Conservation (phyloP, 1,140 invertebrate species). For the Parapsyche elsis region DNA sequence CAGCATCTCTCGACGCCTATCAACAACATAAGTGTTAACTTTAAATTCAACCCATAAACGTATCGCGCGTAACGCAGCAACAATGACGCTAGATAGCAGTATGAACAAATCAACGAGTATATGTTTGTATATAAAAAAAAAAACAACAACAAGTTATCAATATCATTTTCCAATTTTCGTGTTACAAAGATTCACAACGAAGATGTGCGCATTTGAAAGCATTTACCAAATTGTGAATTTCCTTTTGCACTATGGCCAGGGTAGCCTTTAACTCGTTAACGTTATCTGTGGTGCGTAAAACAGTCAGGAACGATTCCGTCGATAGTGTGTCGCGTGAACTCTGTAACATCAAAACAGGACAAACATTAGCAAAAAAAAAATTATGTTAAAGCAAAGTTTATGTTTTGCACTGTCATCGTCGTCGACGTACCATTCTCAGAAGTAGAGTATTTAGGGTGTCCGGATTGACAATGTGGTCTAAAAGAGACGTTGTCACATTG, state of each 20-base stretch:
- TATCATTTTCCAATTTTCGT: no score
- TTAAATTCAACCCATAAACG: conserved; percentile 39
- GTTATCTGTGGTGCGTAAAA: conserved; percentile 81
- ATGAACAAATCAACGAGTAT: no score
- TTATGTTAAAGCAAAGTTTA: background rate
- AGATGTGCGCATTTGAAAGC: background rate
- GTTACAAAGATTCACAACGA: no score
- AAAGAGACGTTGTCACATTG: conserved; percentile 81
- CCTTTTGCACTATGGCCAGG: conserved; percentile 80
- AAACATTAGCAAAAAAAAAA: background rate
- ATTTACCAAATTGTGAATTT: conserved; percentile 80
- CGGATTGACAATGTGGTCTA: conserved; percentile 88
- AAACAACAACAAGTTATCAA: no score
- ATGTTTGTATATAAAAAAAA: no score
- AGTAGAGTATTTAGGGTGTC: conserved; percentile 95
- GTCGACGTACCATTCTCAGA: conserved; percentile 83
- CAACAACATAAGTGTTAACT: conserved; percentile 50
- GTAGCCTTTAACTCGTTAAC: conserved; percentile 85
- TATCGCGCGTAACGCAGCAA: background rate
- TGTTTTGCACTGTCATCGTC: conserved; percentile 54
- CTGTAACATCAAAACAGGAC: conserved; percentile 70
- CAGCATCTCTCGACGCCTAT: conserved; percentile 83
- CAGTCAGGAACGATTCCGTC: conserved; percentile 84
- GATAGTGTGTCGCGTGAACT: conserved; percentile 81
- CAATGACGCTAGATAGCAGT: no score